phyloP scores from a whole-genome alignment of 2,113 vertebrate genomes.

The Peromyscus leucopus region DNA sequence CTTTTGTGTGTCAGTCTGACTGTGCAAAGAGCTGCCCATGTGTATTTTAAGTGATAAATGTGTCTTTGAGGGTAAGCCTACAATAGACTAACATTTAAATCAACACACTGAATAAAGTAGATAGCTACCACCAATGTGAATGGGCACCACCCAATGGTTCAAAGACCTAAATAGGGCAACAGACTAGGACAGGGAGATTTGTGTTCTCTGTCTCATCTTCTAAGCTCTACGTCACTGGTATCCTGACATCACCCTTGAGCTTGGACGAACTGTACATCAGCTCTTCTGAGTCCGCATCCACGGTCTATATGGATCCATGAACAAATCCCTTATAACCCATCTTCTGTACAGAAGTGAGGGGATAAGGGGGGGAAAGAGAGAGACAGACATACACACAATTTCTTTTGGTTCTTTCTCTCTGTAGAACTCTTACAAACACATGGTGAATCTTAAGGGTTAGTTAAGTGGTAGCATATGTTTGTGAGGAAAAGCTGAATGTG shows the following conservation, averaged over 20 bases:
- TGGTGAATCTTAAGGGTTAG: background rate
- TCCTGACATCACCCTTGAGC: background rate
- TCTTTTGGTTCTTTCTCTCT: background rate
- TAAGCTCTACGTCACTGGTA: background rate
- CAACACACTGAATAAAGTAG: background rate
- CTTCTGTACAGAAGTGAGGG: background rate
- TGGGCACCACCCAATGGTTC: background rate
- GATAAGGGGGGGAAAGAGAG: background rate
- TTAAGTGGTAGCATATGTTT: background rate
- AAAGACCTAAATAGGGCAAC: background rate
- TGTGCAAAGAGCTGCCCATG: background rate
- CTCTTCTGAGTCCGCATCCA: background rate
- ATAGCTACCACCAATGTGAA: background rate
- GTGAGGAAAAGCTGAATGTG: background rate
- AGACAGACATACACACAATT: background rate
- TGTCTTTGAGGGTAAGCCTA: background rate
- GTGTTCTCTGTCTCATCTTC: background rate
- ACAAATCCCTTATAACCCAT: background rate
- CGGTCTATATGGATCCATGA: background rate
- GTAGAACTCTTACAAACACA: background rate
- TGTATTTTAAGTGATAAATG: background rate
- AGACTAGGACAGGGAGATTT: background rate
- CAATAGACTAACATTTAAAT: background rate
- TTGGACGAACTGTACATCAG: background rate
- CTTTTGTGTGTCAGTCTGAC: background rate